These are phyloP conservation scores for Crypturellus tataupa DNA, from an alignment of 2,797 vertebrate genomes.

Conservation along the genomic window DNA sequence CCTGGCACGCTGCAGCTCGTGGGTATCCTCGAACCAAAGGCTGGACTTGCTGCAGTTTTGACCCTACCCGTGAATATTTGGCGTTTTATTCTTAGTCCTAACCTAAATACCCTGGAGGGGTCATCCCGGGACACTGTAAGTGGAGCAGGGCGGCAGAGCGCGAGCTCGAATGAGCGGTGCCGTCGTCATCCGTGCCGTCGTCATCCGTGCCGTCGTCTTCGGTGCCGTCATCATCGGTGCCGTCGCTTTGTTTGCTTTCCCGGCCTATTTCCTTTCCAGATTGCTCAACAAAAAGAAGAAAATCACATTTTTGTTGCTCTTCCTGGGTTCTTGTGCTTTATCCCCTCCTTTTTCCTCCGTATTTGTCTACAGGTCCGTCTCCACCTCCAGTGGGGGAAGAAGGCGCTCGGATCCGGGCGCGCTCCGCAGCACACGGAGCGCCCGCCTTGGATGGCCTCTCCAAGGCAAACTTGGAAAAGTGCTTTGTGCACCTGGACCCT, in stretches of 20 bases:
- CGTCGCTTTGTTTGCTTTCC: rapidly evolving
- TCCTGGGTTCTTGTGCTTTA: not conserved
- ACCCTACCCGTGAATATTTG: not conserved
- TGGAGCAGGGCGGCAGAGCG: rapidly evolving
- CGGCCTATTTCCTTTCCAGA: not conserved
- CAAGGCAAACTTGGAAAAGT: not conserved
- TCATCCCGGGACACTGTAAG: not conserved
- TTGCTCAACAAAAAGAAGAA: not conserved
- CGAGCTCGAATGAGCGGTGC: rapidly evolving
- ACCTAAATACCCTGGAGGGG: not conserved
- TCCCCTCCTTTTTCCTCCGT: not conserved
- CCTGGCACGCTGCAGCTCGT: not conserved
- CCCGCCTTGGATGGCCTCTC: not conserved
- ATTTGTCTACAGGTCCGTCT: not conserved
- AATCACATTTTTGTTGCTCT: not conserved
- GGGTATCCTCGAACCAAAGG: not conserved
- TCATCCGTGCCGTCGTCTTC: rapidly evolving
- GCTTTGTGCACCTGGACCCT: not conserved
- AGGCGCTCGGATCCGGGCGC: not conserved
- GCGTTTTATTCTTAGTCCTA: not conserved
- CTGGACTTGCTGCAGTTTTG: not conserved
- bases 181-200: rapidly evolving
- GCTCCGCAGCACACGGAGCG: not conserved
- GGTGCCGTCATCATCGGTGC: rapidly evolving
- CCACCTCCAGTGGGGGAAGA: not conserved